A percentile compares a stretch with the other conserved stretches of the same genome.
Evolutionary conservation across 2,888 invertebrate species (phyloP).

Genomic region (Oeneis ivallda): DNA sequence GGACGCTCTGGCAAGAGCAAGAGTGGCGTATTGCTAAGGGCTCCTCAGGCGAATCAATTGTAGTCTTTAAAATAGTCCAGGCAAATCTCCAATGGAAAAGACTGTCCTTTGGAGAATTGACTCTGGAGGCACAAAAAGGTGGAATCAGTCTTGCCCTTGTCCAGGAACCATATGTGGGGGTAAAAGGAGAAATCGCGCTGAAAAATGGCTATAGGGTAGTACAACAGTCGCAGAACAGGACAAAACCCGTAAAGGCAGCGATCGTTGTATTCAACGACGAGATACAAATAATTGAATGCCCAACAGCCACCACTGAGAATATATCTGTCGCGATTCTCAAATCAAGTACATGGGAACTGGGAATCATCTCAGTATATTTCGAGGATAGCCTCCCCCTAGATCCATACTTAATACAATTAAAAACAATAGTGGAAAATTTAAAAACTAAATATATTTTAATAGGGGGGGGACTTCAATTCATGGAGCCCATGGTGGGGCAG

Average conservation of each 20-base stretch:
- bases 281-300: neutral
- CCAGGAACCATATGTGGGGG: too few relatives aligned
- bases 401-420: neutral
- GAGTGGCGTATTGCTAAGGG: too few relatives aligned
- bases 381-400: neutral
- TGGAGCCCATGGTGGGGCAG: neutral
- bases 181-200: too few relatives aligned
- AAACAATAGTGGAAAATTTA: neutral
- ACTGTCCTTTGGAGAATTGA: too few relatives aligned
- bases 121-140: too few relatives aligned
- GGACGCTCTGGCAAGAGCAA: too few relatives aligned
- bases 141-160: too few relatives aligned
- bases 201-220: too few relatives aligned
- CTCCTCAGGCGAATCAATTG: too few relatives aligned
- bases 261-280: neutral
- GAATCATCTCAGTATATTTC: slow-evolving; percentile 2
- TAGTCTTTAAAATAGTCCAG: too few relatives aligned
- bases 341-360: neutral
- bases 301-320: neutral
- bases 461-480: neutral
- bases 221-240: too few relatives aligned
- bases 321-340: neutral
- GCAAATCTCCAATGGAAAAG: too few relatives aligned
- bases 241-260: neutral
- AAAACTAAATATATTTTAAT: neutral